phyloP scores from a whole-genome alignment of 92 coral and sea anemone genomes.

The Actinernus sp. region DNA sequence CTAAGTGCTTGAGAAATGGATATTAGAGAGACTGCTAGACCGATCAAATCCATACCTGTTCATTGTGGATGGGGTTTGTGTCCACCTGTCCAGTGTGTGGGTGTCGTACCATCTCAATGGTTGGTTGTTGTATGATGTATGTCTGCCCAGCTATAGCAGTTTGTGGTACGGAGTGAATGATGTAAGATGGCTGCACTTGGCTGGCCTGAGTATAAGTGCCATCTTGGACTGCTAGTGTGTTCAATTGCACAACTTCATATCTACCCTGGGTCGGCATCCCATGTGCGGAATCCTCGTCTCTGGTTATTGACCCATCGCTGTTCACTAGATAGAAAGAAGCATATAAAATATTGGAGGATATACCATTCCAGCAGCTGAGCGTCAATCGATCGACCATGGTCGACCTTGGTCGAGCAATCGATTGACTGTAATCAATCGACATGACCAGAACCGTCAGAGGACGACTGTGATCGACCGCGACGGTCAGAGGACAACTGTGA shows the following conservation, averaged over 20 bases:
- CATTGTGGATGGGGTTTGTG: conserved; percentile 47
- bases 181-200: conserved; percentile 80
- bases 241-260: conserved; percentile 80
- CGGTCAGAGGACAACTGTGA: no score
- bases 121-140: conserved; percentile 85
- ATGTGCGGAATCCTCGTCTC: conserved; percentile 52
- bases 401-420: no score
- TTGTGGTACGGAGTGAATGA: conserved; percentile 72
- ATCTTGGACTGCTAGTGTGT: conserved; percentile 68
- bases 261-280: conserved; percentile 49
- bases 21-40: no score
- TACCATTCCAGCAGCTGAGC: no score
- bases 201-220: conserved; percentile 31
- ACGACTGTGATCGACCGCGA: no score
- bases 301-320: conserved; percentile 80
- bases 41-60: conserved; percentile 39
- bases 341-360: neutral
- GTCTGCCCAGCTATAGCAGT: conserved; percentile 83
- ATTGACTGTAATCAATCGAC: no score
- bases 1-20: no score
- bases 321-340: conserved; percentile 34
- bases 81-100: conserved; percentile 55
- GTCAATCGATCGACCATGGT: no score
- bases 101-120: conserved; percentile 66
- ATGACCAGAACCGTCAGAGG: no score